Conservation (phyloP, 2,797 vertebrate species). For the Nasua narica region DNA sequence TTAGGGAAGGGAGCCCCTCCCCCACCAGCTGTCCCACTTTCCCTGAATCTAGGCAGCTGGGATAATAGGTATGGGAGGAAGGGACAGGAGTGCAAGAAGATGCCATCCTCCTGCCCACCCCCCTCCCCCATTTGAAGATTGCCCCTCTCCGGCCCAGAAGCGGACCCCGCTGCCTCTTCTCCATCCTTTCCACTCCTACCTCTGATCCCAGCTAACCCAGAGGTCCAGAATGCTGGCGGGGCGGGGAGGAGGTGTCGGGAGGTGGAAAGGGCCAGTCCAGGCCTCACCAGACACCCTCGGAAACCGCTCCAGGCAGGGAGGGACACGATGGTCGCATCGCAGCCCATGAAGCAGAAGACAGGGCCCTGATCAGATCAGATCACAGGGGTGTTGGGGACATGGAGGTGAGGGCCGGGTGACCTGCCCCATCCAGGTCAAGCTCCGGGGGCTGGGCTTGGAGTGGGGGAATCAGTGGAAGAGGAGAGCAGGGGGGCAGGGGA, state of each 20-base stretch:
- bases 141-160: neutral
- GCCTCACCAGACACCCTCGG: neutral
- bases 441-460: slow-evolving; percentile 9
- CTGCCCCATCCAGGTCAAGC: neutral
- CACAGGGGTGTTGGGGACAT: neutral
- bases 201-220: neutral
- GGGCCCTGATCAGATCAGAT: slow-evolving; percentile 24
- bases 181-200: neutral
- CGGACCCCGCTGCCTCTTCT: neutral
- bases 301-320: neutral
- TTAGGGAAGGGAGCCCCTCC: neutral
- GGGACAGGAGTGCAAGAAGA: neutral
- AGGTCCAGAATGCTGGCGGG: slow-evolving; percentile 12
- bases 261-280: neutral
- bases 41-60: slow-evolving; percentile 49
- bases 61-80: neutral
- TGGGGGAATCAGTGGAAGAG: slow-evolving; percentile 13
- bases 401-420: neutral
- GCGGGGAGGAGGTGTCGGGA: neutral
- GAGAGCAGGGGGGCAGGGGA: slow-evolving; percentile 12
- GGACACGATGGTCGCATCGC: neutral
- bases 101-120: neutral
- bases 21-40: slow-evolving; percentile 18
- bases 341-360: slow-evolving; percentile 7
- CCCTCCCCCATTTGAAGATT: neutral